Conservation (phyloP, 2,888 invertebrate species). For the Sclerodermus sp. region DNA sequence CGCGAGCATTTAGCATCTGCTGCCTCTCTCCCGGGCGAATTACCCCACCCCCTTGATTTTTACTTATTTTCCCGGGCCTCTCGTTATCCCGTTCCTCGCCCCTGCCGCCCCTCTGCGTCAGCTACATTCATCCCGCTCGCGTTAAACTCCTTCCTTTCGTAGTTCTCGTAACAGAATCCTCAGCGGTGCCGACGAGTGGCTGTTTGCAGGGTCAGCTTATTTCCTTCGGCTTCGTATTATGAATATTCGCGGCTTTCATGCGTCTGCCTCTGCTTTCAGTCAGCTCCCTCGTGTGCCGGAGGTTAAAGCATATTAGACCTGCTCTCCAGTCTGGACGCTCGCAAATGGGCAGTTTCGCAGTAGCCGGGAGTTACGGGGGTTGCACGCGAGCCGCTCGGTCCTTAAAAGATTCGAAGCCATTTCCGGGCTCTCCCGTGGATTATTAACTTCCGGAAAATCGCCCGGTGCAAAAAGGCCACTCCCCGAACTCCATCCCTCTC, state of each 20-base stretch:
- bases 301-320: constrained; percentile 43
- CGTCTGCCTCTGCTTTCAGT: not conserved
- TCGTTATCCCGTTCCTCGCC: not conserved
- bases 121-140: not conserved
- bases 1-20: too few species aligned
- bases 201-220: constrained; percentile 43
- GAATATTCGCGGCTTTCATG: constrained; percentile 34
- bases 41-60: not conserved
- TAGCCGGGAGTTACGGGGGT: not conserved
- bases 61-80: constrained; percentile 1
- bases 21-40: too few species aligned
- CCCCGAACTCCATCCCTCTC: too few species aligned
- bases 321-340: constrained; percentile 36
- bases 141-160: not conserved
- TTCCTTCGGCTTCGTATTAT: constrained; percentile 36
- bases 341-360: constrained; percentile 28
- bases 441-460: constrained; percentile 14
- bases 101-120: not conserved
- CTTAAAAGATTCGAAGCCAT: constrained; percentile 23
- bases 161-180: constrained; percentile 22
- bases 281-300: constrained; percentile 14
- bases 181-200: constrained; percentile 31
- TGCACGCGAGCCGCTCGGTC: constrained; percentile 19
- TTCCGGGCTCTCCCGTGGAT: too few species aligned
- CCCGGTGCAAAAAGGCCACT: too few species aligned